Evolutionary conservation across 92 coral and sea anemone species (phyloP).

Genomic region (Pocillopora meandrina): DNA sequence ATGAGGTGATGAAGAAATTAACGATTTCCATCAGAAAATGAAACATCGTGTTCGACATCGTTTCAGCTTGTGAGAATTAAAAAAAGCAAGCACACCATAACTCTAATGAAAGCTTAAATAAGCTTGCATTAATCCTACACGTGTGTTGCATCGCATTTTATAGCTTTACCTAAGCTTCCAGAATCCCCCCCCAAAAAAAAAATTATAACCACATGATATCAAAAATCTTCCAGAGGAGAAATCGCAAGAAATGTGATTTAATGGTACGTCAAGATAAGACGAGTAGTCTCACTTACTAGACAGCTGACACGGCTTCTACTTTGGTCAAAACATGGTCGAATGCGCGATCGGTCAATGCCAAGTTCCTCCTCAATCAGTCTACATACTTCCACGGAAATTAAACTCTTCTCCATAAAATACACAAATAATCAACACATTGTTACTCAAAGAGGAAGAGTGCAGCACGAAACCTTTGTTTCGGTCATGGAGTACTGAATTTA

Average conservation of each 20-base stretch:
- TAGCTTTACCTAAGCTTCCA: background rate
- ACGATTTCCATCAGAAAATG: too few species aligned
- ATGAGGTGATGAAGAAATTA: too few species aligned
- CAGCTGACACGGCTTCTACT: slow-evolving; percentile 48
- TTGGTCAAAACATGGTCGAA: slow-evolving; percentile 51
- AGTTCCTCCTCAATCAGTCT: slow-evolving; percentile 49
- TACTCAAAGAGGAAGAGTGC: background rate
- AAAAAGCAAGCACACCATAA: too few species aligned
- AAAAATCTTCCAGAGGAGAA: background rate
- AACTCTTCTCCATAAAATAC: slow-evolving; percentile 14
- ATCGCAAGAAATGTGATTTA: background rate
- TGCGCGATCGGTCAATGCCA: slow-evolving; percentile 49
- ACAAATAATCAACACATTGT: background rate
- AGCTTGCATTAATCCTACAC: too few species aligned
- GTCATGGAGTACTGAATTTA: background rate
- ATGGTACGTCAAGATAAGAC: background rate
- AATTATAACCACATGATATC: background rate
- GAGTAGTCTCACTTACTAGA: slow-evolving; percentile 39
- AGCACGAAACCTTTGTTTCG: background rate
- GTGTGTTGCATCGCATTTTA: background rate
- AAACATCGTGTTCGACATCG: too few species aligned
- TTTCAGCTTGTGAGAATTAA: too few species aligned
- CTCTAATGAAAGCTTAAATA: too few species aligned
- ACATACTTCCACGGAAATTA: slow-evolving; percentile 25
- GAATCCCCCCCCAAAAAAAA: background rate